phyloP scores from a whole-genome alignment of 2,888 invertebrate genomes.

The Scaptomyza flava region DNA sequence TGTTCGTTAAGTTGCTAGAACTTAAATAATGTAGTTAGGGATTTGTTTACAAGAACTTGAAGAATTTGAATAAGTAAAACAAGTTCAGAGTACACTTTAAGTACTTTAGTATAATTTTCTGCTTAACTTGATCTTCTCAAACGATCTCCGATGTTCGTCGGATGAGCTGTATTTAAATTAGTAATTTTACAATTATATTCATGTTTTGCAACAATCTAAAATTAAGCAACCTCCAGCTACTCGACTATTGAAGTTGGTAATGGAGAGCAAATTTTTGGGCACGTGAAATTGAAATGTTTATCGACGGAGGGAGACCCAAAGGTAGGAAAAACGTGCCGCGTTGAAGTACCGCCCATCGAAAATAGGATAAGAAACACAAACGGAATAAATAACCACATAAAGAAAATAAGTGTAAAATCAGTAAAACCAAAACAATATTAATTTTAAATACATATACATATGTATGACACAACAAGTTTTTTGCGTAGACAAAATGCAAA shows the following conservation, averaged over 20 bases:
- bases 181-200: slow-evolving; percentile 7
- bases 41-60: no score
- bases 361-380: slow-evolving; percentile 8
- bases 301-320: slow-evolving; percentile 42
- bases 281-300: slow-evolving; percentile 70
- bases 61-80: no score
- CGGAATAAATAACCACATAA: slow-evolving; percentile 20
- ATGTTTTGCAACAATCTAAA: slow-evolving; percentile 33
- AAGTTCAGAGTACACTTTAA: no score
- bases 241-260: no score
- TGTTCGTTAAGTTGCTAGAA: no score
- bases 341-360: slow-evolving; percentile 10
- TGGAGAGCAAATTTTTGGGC: slow-evolving; percentile 12
- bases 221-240: not conserved
- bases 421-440: slow-evolving; percentile 22
- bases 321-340: slow-evolving; percentile 27
- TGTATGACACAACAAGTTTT: slow-evolving; percentile 70
- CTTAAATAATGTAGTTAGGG: no score
- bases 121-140: not conserved
- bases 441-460: slow-evolving; percentile 22
- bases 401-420: slow-evolving; percentile 47
- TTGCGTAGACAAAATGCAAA: slow-evolving; percentile 55
- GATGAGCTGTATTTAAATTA: slow-evolving; percentile 17
- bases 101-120: no score
- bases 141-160: not conserved